These are phyloP conservation scores for Rhyacophila evoluta DNA, from an alignment of 2,888 invertebrate genomes.

Conservation along the genomic window DNA sequence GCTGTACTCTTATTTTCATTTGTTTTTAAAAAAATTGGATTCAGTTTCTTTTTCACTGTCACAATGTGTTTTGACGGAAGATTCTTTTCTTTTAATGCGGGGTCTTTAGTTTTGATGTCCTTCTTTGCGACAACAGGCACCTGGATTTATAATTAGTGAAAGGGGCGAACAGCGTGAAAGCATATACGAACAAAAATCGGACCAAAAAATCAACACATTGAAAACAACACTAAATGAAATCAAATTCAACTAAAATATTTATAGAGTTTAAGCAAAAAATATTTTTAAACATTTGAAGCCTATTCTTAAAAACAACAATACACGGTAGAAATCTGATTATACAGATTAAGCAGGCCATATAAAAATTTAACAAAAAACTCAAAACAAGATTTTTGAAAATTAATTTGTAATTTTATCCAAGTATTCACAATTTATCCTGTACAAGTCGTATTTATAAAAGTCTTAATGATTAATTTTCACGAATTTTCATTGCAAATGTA, in stretches of 20 bases:
- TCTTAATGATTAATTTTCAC: too few relatives aligned
- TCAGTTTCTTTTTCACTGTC: slow-evolving; percentile 55
- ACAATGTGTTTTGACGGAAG: slow-evolving; percentile 52
- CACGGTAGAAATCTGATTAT: too few relatives aligned
- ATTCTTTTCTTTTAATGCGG: slow-evolving; percentile 51
- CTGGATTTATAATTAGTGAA: slow-evolving; percentile 46
- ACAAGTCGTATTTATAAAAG: too few relatives aligned
- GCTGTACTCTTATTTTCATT: slow-evolving; percentile 60
- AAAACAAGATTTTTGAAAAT: too few relatives aligned
- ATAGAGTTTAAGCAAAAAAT: too few relatives aligned
- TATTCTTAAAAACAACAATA: too few relatives aligned
- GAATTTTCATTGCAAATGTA: too few relatives aligned
- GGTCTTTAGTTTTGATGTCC: slow-evolving; percentile 55
- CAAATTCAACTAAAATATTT: background rate
- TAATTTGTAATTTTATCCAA: too few relatives aligned
- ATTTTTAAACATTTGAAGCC: too few relatives aligned
- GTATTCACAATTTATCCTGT: too few relatives aligned
- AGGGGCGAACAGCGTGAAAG: slow-evolving; percentile 36
- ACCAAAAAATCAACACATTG: slow-evolving; percentile 29
- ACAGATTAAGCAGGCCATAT: too few relatives aligned
- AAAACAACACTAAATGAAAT: background rate
- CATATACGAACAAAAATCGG: slow-evolving; percentile 26
- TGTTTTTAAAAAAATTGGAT: slow-evolving; percentile 57
- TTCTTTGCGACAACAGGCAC: slow-evolving; percentile 58
- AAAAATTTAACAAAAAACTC: too few relatives aligned